Base-by-base conservation (phyloP, 2,113 vertebrate species). In the Gavia stellata region DNA sequence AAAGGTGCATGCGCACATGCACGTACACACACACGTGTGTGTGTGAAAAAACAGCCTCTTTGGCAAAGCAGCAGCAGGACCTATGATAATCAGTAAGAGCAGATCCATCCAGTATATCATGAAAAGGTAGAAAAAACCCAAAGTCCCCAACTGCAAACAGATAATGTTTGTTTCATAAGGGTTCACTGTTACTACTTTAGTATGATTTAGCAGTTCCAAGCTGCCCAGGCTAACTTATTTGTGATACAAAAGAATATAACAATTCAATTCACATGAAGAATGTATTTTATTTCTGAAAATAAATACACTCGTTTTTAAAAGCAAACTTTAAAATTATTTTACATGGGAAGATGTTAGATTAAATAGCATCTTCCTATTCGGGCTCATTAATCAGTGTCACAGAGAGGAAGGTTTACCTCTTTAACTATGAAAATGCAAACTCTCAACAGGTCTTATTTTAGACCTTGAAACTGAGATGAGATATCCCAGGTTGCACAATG, bases 1-100 rank as follows among this genome's bases (percentile, higher is more conserved):
- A 56, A 56, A 85, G 7, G 25, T 70, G 14, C 10, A 15, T 2
- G 2, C 2, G 4, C 10, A 63, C 7, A 25, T 1, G 4, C 0
- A 0, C 55, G 17, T 31, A 63, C 28, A 72, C 36, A 66, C 6
- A 71, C 31, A 31, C 6, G 23, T 1, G 20, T 2, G 13, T 1
- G 7, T 4, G 0, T n/a, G 26, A 17, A 55, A 84, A 89, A 86
- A 7, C 15, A 63, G 12, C 7, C 13, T 61, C 40, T 84, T 24
- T 62, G 40, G 36, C 25, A 91, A 45, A 82, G 23, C 24, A 50
- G 34, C 73, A 53, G 52, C 9, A 71, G 23, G 10, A 63, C 6
- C 14, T 44, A 3, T 4, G 4, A 38, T 12, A 45, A 91, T 12
- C 31, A 79, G 16, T 33, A 61, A 79, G 5, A 53, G 33, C 24